Evolutionary conservation across 2,888 invertebrate genomes (phyloP), one percentile per base, ranked within the genome.

Genomic region (Mellilla xanthometata): DNA sequence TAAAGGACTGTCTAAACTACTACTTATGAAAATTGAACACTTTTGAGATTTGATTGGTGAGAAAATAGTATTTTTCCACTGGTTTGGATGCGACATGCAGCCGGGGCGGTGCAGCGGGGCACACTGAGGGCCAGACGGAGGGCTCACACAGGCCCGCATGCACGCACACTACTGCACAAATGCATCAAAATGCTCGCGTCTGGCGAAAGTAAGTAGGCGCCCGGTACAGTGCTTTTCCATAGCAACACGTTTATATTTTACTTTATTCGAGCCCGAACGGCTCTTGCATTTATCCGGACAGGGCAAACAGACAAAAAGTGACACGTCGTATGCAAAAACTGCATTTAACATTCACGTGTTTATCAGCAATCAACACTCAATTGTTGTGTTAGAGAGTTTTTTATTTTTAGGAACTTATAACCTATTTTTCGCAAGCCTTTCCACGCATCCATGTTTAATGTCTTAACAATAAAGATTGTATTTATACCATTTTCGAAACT

Each of bases 181-280:
- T 47, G 49, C 56, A 54, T 54, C 47, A 43, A 34, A 35, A 44
- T 46, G 49, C 54, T 52, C 22, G 26, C 50, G 53, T 54, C 48
- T 69, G 60, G 65, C 56, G 65, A 67, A 69, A 67, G 65, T 54
- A 44, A 52, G 65, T 54, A 44, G 51, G 56, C 54, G 56, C 44
- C 39, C 36, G 48, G 66, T 60, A 67, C 54, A 52, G 39, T 56
- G 57, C 63, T 61, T 66, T 55, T 56, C 56, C 66, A 49, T 68
- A 54, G 68, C 69, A 68, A 68, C 68, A 67, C 52, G 31, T 33
- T 40, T 52, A 47, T 54, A 56, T 52, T 57, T 58, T 49, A 47
- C 49, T 39, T 52, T 52, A 40, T 45, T 39, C 38, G 31, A 15
- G 11, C 36, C 15, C 19, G 36, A 36, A 24, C 27, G 19, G 10